Evolutionary conservation across 2,113 vertebrate genomes (phyloP).

Genomic region (Solea solea): DNA sequence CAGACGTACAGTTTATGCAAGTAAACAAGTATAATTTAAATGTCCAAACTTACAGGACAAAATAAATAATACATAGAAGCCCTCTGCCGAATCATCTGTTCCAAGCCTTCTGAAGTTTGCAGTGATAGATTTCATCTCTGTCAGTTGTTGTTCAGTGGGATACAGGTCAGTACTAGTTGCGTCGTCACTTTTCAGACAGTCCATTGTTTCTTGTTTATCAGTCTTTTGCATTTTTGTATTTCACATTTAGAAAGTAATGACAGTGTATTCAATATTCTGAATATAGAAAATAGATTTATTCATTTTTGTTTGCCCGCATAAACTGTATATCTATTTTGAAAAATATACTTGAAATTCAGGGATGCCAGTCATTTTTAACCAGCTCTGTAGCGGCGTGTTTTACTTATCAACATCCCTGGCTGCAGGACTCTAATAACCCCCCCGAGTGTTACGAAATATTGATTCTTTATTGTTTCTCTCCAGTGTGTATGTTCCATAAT

Average conservation of each 20-base stretch:
- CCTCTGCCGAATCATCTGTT: too few species aligned
- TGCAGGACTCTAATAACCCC: constrained; percentile 22
- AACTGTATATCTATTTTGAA: neutral
- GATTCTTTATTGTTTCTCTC: constrained; percentile 41
- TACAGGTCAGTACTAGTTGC: neutral
- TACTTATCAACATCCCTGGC: constrained; percentile 15
- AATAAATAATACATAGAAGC: too few species aligned
- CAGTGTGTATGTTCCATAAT: constrained; percentile 9
- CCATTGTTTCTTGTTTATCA: neutral
- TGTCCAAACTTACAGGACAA: too few species aligned
- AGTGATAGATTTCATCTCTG: neutral
- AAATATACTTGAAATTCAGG: neutral
- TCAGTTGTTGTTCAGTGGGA: neutral
- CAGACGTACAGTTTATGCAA: neutral
- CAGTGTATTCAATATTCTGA: neutral
- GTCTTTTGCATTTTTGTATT: neutral
- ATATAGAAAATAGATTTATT: neutral
- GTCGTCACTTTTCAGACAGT: neutral
- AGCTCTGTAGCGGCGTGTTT: constrained; percentile 39
- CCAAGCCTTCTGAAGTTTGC: neutral
- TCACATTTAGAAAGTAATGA: neutral
- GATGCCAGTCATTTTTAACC: constrained; percentile 6
- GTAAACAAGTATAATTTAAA: neutral
- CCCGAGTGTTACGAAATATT: constrained; percentile 30
- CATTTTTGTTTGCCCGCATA: too few species aligned